phyloP scores from a whole-genome alignment of 2,888 invertebrate genomes.

The Nemapogon koenigi region DNA sequence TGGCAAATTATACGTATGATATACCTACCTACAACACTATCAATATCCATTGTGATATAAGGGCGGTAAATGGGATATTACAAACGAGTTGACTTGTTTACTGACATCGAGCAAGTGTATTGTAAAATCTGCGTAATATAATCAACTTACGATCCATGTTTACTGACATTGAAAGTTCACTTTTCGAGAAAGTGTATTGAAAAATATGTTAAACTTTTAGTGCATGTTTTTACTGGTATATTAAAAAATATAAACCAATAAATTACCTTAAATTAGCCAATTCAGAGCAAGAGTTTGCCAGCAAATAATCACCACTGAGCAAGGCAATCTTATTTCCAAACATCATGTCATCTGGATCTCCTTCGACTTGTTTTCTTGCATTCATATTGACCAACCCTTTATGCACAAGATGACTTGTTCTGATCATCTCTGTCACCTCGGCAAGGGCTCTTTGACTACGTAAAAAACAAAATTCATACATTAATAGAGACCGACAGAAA shows the following conservation, averaged over 20 bases:
- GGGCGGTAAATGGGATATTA: no score
- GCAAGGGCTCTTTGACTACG: constrained; percentile 86
- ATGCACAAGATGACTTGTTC: constrained; percentile 91
- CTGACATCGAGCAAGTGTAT: no score
- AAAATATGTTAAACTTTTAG: no score
- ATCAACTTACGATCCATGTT: no score
- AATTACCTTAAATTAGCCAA: constrained; percentile 74
- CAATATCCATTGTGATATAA: no score
- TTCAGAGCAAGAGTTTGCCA: constrained; percentile 88
- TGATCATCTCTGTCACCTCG: constrained; percentile 96
- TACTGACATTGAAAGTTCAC: no score
- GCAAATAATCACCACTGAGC: constrained; percentile 89
- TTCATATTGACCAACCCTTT: constrained; percentile 86
- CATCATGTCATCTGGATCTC: constrained; percentile 78
- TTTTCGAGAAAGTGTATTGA: no score
- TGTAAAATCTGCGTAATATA: no score
- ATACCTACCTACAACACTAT: no score
- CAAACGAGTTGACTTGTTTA: no score
- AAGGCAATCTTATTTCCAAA: constrained; percentile 96
- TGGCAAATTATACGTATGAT: no score
- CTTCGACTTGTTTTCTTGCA: constrained; percentile 61
- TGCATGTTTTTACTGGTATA: background rate
- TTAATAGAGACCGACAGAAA: background rate
- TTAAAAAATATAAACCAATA: background rate
- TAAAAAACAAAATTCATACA: no score